Conservation (phyloP, 2,113 vertebrate species). For the Catharus minimus region DNA sequence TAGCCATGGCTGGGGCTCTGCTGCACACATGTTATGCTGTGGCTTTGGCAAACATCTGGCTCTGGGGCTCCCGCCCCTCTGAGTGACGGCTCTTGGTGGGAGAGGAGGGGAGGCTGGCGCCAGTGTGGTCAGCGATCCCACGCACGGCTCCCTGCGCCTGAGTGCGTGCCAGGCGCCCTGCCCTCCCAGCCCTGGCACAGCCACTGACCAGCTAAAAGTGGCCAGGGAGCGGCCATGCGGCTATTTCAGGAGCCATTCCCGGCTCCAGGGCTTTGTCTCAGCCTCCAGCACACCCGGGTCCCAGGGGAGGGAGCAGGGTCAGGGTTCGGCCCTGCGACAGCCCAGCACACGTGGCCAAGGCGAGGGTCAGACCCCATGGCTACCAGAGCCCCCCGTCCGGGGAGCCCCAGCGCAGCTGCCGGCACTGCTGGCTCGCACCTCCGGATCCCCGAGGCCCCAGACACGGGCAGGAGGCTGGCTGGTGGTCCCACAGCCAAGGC, state of each 20-base stretch:
- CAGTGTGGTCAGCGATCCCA: conserved; percentile 69
- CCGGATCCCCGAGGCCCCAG: background rate
- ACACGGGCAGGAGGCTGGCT: background rate
- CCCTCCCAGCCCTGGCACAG: conserved; percentile 52
- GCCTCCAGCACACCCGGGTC: background rate
- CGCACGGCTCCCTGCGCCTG: conserved; percentile 43
- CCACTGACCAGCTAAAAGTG: background rate
- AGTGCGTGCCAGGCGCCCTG: conserved; percentile 8
- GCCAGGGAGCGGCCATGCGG: background rate
- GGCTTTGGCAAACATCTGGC: conserved; percentile 70
- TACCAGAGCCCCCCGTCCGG: background rate
- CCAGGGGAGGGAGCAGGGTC: background rate
- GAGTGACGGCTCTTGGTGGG: conserved; percentile 63
- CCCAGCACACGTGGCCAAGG: background rate
- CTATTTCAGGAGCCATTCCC: conserved; percentile 51
- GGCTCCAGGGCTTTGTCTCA: background rate
- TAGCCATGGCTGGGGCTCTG: conserved; percentile 52
- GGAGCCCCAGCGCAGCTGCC: background rate
- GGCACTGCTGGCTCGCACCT: rapidly evolving
- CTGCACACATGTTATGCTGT: conserved; percentile 61
- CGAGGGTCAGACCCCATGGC: background rate
- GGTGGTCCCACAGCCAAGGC: background rate
- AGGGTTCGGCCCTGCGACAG: background rate
- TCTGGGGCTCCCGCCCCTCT: conserved; percentile 53
- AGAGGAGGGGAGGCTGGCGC: conserved; percentile 64